Evolutionary conservation across 2,113 vertebrate species (phyloP).

Genomic region (Phalacrocorax brasilianus): DNA sequence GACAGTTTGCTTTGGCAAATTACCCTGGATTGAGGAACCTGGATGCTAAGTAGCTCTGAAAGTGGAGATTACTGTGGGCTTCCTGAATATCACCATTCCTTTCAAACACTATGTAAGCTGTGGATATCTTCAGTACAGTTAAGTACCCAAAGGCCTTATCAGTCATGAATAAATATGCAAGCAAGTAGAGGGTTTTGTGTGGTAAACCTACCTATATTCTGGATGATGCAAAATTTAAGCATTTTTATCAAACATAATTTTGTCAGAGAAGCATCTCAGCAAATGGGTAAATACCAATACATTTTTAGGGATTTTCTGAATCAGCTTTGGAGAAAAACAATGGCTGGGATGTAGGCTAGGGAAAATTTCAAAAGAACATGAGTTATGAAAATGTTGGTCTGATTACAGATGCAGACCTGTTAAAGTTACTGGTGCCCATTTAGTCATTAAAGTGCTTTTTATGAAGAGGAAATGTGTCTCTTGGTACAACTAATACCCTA

Average conservation of each 20-base stretch:
- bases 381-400: neutral
- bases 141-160: neutral
- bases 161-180: neutral
- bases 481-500: neutral
- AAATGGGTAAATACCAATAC: neutral
- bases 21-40: neutral
- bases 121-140: neutral
- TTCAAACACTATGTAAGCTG: neutral
- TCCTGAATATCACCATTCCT: neutral
- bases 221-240: neutral
- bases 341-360: neutral
- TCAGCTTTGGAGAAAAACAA: neutral
- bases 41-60: neutral
- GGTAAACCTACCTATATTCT: neutral
- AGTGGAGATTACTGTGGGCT: neutral
- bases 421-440: neutral
- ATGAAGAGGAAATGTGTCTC: neutral
- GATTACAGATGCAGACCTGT: neutral
- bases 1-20: neutral
- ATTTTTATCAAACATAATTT: neutral
- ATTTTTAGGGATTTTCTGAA: neutral
- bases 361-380: neutral
- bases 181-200: neutral
- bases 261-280: neutral
- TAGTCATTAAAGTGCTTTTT: neutral